Percentiles rank a stretch among this genome's conserved stretches.
phyloP scores from a whole-genome alignment of 2,113 vertebrate species.

The Pelecanus crispus region DNA sequence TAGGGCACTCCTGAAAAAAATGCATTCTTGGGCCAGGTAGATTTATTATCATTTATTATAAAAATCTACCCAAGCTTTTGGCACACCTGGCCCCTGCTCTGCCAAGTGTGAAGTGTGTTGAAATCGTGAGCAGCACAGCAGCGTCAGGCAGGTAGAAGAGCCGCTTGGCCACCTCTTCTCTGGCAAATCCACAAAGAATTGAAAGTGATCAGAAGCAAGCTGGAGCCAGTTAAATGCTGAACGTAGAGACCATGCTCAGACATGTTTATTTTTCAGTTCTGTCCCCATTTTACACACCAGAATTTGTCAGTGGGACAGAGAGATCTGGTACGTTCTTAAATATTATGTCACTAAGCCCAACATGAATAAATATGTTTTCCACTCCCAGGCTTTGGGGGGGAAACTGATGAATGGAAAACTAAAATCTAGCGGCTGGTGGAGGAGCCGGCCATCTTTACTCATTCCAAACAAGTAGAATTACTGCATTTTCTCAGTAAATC shows the following conservation, averaged over 20 bases:
- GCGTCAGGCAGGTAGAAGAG: neutral
- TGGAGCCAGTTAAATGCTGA: neutral
- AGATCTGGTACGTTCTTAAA: neutral
- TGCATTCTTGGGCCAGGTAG: neutral
- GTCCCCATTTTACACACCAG: neutral
- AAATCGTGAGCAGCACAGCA: neutral
- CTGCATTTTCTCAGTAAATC: constrained; percentile 15
- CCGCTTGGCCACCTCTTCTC: neutral
- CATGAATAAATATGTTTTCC: neutral
- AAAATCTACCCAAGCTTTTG: neutral
- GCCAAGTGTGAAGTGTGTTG: neutral
- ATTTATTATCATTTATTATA: neutral
- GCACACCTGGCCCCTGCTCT: neutral
- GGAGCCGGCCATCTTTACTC: neutral
- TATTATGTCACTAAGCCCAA: neutral
- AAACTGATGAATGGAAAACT: neutral
- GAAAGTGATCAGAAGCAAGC: neutral
- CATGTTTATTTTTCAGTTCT: neutral
- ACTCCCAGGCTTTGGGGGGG: neutral
- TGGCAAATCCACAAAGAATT: neutral
- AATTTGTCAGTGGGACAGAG: neutral
- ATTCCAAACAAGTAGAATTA: neutral
- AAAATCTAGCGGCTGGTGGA: neutral
- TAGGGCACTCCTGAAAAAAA: neutral
- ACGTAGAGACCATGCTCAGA: neutral